Base-by-base conservation (phyloP, 2,888 invertebrate genomes). In the Antitype chi region DNA sequence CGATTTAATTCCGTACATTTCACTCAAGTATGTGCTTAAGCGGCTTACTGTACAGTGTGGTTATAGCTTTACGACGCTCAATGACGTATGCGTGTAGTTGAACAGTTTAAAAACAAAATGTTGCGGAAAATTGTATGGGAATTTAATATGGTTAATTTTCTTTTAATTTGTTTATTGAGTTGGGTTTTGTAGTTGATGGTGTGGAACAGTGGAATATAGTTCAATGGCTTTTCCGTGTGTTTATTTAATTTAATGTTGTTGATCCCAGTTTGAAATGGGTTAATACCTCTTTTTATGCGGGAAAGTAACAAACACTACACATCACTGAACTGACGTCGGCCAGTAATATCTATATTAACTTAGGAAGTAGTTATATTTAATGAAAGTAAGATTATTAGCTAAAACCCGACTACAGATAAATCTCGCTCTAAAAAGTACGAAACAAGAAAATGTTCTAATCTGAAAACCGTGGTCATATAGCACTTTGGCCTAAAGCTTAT, bases 1-100 rank as follows among this genome's bases (percentile, higher is more conserved):
- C 91, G 89, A 91, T 91, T 90, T 90, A 90, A 91, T 91, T 91
- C 86, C 88, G 82, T 86, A 90, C 86, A 86, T 90, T 89, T 85
- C 77, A 82, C 78, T 85, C 85, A 85, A 88, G 89, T 85, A 81
- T 87, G 89, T 88, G 77, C 87, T 89, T 86, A 86, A 86, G 85
- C 67, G 84, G 85, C 85, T 90, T 85, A 89, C 70, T 53, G 72
- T 74, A 80, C 67, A 63, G 70, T 68, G 59, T 80, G 80, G 84
- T 80, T 82, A 82, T 86, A 85, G 85, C 80, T 87, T 79, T 74
- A 78, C 74, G 76, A 32, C 74, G 55, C 74, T 80, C 78, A 81
- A 68, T 87, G 78, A 76, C 79, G 70, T 86, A 78, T 63, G 71
- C 69, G 66, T 70, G 62, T 85, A 72, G 66, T 78, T 60, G 32